Conservation (phyloP, 2,797 vertebrate species). For the Varecia variegata region DNA sequence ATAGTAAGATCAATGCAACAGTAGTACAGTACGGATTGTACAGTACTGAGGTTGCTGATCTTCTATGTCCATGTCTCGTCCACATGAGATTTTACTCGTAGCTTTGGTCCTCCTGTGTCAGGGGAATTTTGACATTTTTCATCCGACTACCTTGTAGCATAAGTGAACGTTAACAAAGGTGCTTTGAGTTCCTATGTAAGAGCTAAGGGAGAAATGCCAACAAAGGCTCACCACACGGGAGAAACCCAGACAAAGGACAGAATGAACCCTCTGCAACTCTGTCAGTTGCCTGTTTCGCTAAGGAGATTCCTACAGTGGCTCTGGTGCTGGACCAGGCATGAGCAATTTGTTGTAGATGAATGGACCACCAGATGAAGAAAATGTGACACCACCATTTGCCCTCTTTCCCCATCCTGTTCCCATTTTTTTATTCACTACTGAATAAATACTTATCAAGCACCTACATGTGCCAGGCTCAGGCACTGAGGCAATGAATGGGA, state of each 20-base stretch:
- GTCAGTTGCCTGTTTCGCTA: not conserved
- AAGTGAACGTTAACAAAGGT: not conserved
- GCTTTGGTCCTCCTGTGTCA: not conserved
- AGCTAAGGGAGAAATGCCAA: not conserved
- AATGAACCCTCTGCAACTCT: not conserved
- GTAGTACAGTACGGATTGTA: not conserved
- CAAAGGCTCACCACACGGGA: not conserved
- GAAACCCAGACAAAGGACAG: not conserved
- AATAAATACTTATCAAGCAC: not conserved
- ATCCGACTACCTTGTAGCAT: not conserved
- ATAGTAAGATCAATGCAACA: not conserved
- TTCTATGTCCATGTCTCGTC: not conserved
- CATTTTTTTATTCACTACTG: conserved; percentile 3
- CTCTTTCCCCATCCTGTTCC: not conserved
- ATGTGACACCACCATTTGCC: not conserved
- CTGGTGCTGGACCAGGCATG: not conserved
- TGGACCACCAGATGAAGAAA: not conserved
- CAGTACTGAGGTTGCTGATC: not conserved
- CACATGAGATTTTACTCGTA: not conserved
- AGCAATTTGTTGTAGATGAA: not conserved
- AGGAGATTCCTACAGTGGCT: not conserved
- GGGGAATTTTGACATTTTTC: not conserved
- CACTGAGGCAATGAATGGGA: not conserved
- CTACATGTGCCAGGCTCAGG: not conserved
- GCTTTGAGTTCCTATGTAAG: not conserved